Base-by-base conservation (phyloP, 2,888 invertebrate genomes). In the Nysson spinosus region DNA sequence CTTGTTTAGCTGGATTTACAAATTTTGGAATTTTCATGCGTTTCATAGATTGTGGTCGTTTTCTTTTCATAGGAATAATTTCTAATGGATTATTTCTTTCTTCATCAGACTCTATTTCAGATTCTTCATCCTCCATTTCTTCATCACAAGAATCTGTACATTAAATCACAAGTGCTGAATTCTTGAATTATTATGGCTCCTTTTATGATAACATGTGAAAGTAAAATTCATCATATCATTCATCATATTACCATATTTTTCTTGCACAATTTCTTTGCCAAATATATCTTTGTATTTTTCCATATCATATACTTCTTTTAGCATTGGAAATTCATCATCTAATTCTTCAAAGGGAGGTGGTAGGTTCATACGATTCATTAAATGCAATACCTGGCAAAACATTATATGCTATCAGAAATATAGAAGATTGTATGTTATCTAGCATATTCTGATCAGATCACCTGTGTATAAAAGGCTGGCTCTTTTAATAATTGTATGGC, bases 301-400 rank as follows among this genome's bases (percentile, higher is more conserved):
- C 26, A 83, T 52, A 44, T 87, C 76, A 61, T 87, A 86, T 7
- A 73, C 72, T 65, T 87, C 83, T 61, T 78, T 82, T 2, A 87
- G 54, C 46, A 75, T 61, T 5, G 86, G 86, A 78, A 83, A 86
- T 68, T 85, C 83, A 19, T 79, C 68, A 67, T 89, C 89, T 35
- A 89, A 83, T 72, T 88, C 83, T 12, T 89, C 90, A 88, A 98
- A 97, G 0, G 98, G 98, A 35, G 93, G 91, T 12, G 94, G 93
- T 43, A 98, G 87, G 85, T 94, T 95, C 96, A 98, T 96, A 88
- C 94, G 95, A 85, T 98, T 98, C 97, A 98, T 97, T 49, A 98
- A 89, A 88, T 98, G 97, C 40, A 98, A 83, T 6, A 94, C 92
- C 90, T 95, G 93, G 6, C 9, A 32, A 58, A 52, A 30, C 9